A percentile compares a stretch with the other conserved stretches of the same genome.
phyloP scores from a whole-genome alignment of 2,797 vertebrate genomes.

The Spheniscus humboldti region DNA sequence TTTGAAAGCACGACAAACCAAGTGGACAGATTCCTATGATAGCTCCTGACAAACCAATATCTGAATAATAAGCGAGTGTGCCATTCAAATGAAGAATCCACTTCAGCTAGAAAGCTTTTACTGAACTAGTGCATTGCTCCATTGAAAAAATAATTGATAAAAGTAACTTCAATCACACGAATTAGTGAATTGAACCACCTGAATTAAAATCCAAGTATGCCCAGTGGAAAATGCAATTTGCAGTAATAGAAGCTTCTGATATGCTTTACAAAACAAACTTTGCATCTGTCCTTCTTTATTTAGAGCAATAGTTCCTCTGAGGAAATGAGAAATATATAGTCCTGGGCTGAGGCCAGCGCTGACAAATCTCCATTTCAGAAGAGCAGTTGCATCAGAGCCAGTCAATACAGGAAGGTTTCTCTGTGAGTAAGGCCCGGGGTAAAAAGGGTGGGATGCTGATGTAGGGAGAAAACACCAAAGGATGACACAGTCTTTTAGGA shows the following conservation, averaged over 20 bases:
- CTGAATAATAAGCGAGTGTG: constrained; percentile 25
- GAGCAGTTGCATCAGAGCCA: constrained; percentile 41
- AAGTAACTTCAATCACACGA: neutral
- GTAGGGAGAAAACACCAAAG: constrained; percentile 41
- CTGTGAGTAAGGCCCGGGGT: constrained; percentile 12
- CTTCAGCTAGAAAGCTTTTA: constrained; percentile 41
- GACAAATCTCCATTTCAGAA: constrained; percentile 52
- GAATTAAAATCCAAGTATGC: constrained; percentile 40
- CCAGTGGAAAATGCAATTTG: constrained; percentile 35
- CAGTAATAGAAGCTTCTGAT: constrained; percentile 20
- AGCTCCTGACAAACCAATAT: neutral
- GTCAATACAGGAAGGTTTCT: constrained; percentile 17
- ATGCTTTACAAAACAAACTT: constrained; percentile 32
- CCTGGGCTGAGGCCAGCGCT: neutral
- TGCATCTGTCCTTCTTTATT: constrained; percentile 51
- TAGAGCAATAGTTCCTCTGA: constrained; percentile 27
- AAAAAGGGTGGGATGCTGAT: constrained; percentile 41
- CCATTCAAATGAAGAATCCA: constrained; percentile 31
- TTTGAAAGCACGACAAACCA: constrained; percentile 9
- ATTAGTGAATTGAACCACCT: constrained; percentile 35
- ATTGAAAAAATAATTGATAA: constrained; percentile 34
- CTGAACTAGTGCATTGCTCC: neutral
- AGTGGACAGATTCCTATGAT: neutral
- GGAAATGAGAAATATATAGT: constrained; percentile 32
- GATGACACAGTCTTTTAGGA: constrained; percentile 14